These are phyloP conservation scores for Leptonema lineaticorne DNA, from an alignment of 1,140 invertebrate genomes.

Conservation along the genomic window DNA sequence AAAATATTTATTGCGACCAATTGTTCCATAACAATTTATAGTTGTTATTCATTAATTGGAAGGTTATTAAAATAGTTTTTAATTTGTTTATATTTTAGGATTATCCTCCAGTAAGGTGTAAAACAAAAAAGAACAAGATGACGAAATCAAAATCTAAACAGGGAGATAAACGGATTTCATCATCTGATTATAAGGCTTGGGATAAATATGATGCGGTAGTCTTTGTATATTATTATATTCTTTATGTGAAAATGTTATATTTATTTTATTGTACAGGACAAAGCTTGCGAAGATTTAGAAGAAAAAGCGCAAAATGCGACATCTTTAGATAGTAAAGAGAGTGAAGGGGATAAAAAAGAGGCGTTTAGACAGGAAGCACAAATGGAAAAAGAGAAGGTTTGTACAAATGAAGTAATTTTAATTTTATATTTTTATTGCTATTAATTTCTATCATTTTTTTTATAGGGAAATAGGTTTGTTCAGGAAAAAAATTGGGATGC, in stretches of 20 bases:
- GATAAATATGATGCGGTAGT: slow-evolving; percentile 79
- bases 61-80: too few species aligned
- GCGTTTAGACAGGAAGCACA: slow-evolving; percentile 58
- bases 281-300: slow-evolving; percentile 70
- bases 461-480: slow-evolving; percentile 81
- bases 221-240: slow-evolving; percentile 4
- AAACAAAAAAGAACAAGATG: slow-evolving; percentile 53
- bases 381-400: slow-evolving; percentile 63
- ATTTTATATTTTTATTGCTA: neutral
- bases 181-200: slow-evolving; percentile 72
- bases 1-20: too few species aligned
- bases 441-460: slow-evolving; percentile 30
- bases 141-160: slow-evolving; percentile 45
- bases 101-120: slow-evolving; percentile 60
- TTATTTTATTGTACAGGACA: slow-evolving; percentile 54
- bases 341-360: slow-evolving; percentile 49
- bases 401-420: slow-evolving; percentile 19
- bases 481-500: slow-evolving; percentile 74
- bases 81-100: slow-evolving; percentile 43
- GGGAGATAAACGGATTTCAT: slow-evolving; percentile 51
- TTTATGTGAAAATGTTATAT: neutral
- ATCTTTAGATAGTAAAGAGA: slow-evolving; percentile 53
- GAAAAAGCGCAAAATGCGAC: slow-evolving; percentile 56
- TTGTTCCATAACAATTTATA: too few species aligned
- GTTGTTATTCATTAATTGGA: too few species aligned